Evolutionary conservation across 2,113 vertebrate species (phyloP).

Genomic region (Alethe castanea): DNA sequence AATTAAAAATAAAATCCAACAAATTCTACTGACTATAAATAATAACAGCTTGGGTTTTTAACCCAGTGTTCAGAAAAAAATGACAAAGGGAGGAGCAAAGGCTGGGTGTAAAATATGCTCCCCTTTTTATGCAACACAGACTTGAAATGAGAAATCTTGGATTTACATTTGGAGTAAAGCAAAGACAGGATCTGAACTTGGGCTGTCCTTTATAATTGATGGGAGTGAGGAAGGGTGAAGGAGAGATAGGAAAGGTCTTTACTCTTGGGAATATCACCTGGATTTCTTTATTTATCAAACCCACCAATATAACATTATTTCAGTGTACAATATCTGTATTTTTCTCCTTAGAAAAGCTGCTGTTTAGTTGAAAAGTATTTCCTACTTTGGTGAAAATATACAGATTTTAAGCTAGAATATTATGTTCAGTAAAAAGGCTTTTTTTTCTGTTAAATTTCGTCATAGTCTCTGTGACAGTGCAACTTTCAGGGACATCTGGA

Average conservation of each 20-base stretch:
- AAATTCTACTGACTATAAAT: not conserved
- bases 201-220: not conserved
- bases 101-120: not conserved
- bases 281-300: not conserved
- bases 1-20: not conserved
- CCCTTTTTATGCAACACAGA: not conserved
- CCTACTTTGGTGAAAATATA: not conserved
- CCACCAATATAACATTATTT: not conserved
- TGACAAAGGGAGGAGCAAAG: not conserved
- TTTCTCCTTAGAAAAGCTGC: not conserved
- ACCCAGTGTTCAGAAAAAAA: not conserved
- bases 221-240: not conserved
- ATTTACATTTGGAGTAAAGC: not conserved
- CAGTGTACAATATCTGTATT: not conserved
- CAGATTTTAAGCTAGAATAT: not conserved
- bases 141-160: not conserved
- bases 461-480: not conserved
- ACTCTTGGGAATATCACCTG: not conserved
- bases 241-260: not conserved
- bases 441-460: not conserved
- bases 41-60: not conserved
- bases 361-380: not conserved
- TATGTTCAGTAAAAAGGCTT: not conserved
- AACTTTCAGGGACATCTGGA: not conserved
- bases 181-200: not conserved